Percentiles rank a stretch among this genome's conserved stretches.
These are phyloP conservation scores for Frankliniella intonsa DNA, from an alignment of 2,888 invertebrate genomes.

Conservation along the genomic window DNA sequence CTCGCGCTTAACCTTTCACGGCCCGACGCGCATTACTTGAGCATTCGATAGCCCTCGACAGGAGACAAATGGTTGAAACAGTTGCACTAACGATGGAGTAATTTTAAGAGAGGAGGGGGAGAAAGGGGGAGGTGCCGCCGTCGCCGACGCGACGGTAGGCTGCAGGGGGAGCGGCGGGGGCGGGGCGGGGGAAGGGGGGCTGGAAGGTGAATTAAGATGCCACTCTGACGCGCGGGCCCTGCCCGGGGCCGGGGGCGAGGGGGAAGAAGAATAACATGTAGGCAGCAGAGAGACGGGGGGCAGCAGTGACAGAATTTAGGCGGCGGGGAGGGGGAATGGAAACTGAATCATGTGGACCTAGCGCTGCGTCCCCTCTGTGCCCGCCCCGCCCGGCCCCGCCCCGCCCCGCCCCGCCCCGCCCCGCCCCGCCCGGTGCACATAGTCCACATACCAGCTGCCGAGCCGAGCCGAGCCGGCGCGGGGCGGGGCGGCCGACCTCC, in stretches of 20 bases:
- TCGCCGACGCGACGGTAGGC: not conserved
- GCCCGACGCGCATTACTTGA: not conserved
- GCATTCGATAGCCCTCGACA: constrained; percentile 17
- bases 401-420: no score
- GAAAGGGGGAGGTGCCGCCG: not conserved
- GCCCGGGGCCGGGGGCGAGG: not conserved
- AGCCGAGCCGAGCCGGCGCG: not conserved
- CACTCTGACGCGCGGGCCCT: not conserved
- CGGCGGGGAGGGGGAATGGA: not conserved
- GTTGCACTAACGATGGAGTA: constrained; percentile 24
- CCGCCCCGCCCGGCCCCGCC: no score
- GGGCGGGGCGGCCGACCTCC: no score
- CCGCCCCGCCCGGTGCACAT: no score
- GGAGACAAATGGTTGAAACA: constrained; percentile 26
- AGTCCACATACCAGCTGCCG: not conserved
- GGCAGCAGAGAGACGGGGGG: not conserved
- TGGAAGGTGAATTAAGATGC: constrained; percentile 13
- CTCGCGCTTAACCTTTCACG: constrained; percentile 5
- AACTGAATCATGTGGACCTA: no score
- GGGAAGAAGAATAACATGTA: constrained; percentile 20
- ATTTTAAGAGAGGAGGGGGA: not conserved
- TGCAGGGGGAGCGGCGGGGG: not conserved
- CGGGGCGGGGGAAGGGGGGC: not conserved
- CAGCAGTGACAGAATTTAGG: not conserved
- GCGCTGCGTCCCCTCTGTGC: no score